Conservation (phyloP, 1,140 invertebrate genomes). For the Lasaia peninsularis region DNA sequence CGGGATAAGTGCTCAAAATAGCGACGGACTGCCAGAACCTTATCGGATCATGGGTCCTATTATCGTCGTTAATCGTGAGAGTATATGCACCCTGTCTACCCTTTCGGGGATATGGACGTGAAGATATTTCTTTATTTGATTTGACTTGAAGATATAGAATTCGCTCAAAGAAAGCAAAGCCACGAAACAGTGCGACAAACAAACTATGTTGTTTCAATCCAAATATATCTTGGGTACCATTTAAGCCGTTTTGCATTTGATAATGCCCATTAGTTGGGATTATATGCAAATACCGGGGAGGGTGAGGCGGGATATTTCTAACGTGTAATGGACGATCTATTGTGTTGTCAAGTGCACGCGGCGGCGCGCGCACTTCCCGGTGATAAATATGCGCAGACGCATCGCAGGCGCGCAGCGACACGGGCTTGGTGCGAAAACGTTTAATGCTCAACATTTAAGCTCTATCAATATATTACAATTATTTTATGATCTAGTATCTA, state of each 20-base stretch:
- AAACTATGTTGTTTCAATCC: neutral
- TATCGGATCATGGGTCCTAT: too few species aligned
- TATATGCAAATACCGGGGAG: slow-evolving; percentile 1
- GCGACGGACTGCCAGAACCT: too few species aligned
- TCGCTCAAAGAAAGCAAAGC: too few species aligned
- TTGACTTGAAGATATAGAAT: too few species aligned
- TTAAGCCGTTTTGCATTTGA: slow-evolving; percentile 2
- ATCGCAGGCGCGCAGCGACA: slow-evolving; percentile 23
- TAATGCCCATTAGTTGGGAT: slow-evolving; percentile 5
- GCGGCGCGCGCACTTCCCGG: slow-evolving; percentile 22
- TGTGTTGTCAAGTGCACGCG: slow-evolving; percentile 45
- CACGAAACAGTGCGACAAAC: neutral
- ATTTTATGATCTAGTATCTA: too few species aligned
- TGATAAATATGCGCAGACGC: slow-evolving; percentile 31
- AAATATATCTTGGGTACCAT: slow-evolving; percentile 1
- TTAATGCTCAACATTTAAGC: slow-evolving; percentile 18
- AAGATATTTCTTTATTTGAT: too few species aligned
- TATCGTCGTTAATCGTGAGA: too few species aligned
- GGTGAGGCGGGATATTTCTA: slow-evolving; percentile 38
- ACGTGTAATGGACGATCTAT: slow-evolving; percentile 48
- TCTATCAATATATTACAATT: slow-evolving; percentile 17
- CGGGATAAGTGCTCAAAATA: too few species aligned
- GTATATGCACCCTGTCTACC: too few species aligned
- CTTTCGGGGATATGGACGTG: too few species aligned
- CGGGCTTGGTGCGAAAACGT: slow-evolving; percentile 26